Conservation (phyloP, 2,888 invertebrate genomes). For the Papilio gigon region DNA sequence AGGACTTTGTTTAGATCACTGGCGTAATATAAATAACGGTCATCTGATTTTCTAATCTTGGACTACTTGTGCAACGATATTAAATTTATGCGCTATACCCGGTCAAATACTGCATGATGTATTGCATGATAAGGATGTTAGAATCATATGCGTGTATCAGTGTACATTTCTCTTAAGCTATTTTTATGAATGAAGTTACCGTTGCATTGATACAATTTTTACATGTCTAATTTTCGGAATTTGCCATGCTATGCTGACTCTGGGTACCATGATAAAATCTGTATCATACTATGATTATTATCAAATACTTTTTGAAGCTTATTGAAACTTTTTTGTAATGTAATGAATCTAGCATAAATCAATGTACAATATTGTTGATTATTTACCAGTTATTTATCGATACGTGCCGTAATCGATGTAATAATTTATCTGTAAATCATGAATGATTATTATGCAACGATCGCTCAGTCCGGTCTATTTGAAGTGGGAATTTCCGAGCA, state of each 20-base stretch:
- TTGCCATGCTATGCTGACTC: background rate
- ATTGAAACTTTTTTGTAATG: background rate
- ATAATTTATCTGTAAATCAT: slow-evolving; percentile 19
- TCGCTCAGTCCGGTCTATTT: slow-evolving; percentile 19
- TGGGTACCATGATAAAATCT: background rate
- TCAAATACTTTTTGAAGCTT: background rate
- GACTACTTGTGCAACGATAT: slow-evolving; percentile 24
- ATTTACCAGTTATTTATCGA: slow-evolving; percentile 5
- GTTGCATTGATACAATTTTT: too few relatives aligned
- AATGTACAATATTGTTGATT: background rate
- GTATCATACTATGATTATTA: background rate
- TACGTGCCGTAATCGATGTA: background rate
- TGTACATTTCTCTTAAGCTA: background rate
- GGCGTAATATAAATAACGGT: slow-evolving; percentile 24
- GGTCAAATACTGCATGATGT: slow-evolving; percentile 19
- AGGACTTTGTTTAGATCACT: slow-evolving; percentile 24
- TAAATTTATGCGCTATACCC: slow-evolving; percentile 21
- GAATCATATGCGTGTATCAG: background rate
- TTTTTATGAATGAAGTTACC: background rate
- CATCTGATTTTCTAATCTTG: slow-evolving; percentile 31
- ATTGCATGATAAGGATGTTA: background rate
- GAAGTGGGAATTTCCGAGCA: slow-evolving; percentile 28
- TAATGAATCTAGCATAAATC: background rate
- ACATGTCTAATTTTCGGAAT: background rate
- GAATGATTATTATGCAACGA: slow-evolving; percentile 19